Evolutionary conservation across 2,888 invertebrate genomes (phyloP).

Genomic region (Machimus atricapillus): DNA sequence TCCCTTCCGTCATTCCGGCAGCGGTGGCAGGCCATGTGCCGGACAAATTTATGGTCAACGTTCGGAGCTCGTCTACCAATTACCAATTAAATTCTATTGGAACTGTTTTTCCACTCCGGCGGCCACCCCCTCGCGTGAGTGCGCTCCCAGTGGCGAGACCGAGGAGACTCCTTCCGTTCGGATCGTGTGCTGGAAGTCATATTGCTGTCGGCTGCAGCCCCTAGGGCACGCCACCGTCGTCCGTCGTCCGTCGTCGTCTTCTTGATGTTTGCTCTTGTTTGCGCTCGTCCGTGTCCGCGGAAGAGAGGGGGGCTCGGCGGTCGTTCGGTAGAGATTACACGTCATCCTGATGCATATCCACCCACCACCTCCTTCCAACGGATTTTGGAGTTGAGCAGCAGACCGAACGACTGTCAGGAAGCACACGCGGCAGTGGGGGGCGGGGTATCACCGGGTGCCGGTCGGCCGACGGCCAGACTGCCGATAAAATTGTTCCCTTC

Average conservation of each 20-base stretch:
- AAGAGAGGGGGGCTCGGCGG: too few relatives aligned
- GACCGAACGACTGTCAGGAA: background rate
- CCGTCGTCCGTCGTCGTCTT: background rate
- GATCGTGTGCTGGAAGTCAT: background rate
- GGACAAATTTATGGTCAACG: conserved; percentile 7
- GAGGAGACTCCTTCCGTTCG: background rate
- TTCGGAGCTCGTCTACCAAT: conserved; percentile 31
- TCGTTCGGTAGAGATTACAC: background rate
- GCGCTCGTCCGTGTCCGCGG: background rate
- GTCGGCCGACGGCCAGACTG: background rate
- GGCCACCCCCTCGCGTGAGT: background rate
- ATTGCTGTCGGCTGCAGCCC: background rate
- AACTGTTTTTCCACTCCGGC: conserved; percentile 24
- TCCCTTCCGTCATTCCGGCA: background rate
- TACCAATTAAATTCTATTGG: conserved; percentile 41
- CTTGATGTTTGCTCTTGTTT: conserved; percentile 24
- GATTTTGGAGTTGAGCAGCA: background rate
- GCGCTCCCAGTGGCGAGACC: background rate
- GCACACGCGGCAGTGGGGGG: background rate
- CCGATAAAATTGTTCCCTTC: background rate
- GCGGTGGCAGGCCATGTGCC: background rate
- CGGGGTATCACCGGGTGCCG: background rate
- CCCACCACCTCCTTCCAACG: background rate
- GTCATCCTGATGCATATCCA: background rate
- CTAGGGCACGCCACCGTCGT: background rate